phyloP scores from a whole-genome alignment of 2,888 invertebrate species.

The Argyresthia albistria region DNA sequence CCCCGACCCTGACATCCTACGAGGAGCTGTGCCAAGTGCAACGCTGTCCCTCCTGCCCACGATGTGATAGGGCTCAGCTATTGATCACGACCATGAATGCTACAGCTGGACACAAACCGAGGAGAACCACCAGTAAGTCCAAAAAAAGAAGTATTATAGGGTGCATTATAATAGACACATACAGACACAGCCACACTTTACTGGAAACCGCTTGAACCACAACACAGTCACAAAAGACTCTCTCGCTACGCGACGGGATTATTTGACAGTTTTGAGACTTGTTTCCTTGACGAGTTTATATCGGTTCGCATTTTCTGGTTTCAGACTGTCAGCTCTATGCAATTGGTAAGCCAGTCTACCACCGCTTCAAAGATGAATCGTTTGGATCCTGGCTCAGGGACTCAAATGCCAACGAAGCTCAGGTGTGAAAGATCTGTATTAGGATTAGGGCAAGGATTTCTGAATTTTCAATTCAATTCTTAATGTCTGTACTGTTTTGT shows the following conservation, averaged over 20 bases:
- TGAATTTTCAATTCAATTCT: too few species aligned
- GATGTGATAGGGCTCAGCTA: conserved; percentile 51
- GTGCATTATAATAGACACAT: too few species aligned
- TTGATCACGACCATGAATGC: conserved; percentile 65
- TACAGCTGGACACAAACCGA: conserved; percentile 59
- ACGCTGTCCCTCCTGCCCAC: conserved; percentile 54
- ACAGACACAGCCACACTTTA: not conserved
- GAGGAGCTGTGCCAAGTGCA: conserved; percentile 61
- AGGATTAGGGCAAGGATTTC: too few species aligned
- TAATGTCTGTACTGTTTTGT: too few species aligned
- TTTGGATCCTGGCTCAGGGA: conserved; percentile 93
- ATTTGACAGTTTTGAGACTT: too few species aligned
- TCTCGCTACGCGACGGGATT: too few species aligned
- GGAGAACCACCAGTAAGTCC: conserved; percentile 49
- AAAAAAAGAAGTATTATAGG: too few species aligned
- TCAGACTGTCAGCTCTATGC: conserved; percentile 91
- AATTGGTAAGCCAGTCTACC: conserved; percentile 94
- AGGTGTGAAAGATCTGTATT: conserved; percentile 24
- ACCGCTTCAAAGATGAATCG: conserved; percentile 81
- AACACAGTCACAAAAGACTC: too few species aligned
- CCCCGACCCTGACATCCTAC: conserved; percentile 51
- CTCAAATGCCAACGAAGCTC: conserved; percentile 60
- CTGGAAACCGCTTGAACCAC: too few species aligned
- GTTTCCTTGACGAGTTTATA: too few species aligned
- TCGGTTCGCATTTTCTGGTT: too few species aligned